Evolutionary conservation across 1,140 invertebrate genomes (phyloP).

Genomic region (Brachionus koreanus): DNA sequence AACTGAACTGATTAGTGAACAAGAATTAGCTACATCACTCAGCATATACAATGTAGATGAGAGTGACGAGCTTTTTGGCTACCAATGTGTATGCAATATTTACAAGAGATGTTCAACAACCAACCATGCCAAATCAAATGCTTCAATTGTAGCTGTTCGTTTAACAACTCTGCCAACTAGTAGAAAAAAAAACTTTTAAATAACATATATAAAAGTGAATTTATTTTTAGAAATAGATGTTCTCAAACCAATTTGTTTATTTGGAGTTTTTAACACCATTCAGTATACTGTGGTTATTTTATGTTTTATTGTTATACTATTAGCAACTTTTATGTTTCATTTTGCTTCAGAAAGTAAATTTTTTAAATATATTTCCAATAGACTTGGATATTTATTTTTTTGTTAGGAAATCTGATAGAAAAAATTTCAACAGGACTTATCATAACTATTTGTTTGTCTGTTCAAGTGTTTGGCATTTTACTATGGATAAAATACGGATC

Average conservation of each 20-base stretch:
- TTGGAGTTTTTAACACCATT: constrained; percentile 1
- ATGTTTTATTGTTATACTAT: neutral
- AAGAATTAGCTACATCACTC: neutral
- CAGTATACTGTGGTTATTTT: constrained; percentile 11
- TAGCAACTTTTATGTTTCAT: constrained; percentile 11
- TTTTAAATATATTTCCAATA: neutral
- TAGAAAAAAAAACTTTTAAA: neutral
- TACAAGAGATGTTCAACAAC: constrained; percentile 31
- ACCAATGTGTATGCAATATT: constrained; percentile 42
- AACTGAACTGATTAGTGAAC: neutral
- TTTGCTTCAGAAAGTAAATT: constrained; percentile 13
- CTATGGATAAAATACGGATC: neutral
- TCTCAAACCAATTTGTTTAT: neutral
- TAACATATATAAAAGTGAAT: neutral
- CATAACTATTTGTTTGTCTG: neutral
- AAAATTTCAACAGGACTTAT: neutral
- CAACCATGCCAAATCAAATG: constrained; percentile 42
- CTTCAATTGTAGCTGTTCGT: neutral
- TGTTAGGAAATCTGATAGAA: neutral
- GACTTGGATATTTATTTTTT: neutral
- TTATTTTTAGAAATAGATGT: neutral
- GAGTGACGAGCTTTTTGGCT: neutral
- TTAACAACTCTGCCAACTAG: neutral
- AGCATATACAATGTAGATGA: constrained; percentile 23
- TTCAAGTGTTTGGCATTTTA: neutral